Conservation (phyloP, 2,113 vertebrate genomes). For the Catharus minimus region DNA sequence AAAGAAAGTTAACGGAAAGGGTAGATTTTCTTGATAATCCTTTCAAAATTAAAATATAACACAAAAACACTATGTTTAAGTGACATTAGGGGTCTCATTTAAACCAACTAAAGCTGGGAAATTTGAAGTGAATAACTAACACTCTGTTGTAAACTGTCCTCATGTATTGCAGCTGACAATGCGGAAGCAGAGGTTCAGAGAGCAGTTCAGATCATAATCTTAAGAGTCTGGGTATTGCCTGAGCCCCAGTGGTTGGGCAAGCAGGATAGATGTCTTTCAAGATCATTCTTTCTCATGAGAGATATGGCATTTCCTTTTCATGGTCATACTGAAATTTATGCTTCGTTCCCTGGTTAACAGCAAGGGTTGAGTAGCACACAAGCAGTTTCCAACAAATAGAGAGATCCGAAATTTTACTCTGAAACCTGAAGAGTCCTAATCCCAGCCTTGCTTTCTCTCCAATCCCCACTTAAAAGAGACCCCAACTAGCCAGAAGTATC, state of each 20-base stretch:
- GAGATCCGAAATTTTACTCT: not conserved
- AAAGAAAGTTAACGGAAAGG: slow-evolving; percentile 73
- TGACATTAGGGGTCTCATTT: slow-evolving; percentile 68
- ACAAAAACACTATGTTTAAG: slow-evolving; percentile 68
- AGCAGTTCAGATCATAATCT: slow-evolving; percentile 64
- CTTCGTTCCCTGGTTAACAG: not conserved
- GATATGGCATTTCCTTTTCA: not conserved
- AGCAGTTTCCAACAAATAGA: not conserved
- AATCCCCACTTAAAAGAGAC: not conserved
- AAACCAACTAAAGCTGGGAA: slow-evolving; percentile 63
- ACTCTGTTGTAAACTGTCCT: slow-evolving; percentile 56
- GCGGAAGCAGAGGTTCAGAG: slow-evolving; percentile 55
- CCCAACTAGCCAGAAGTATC: not conserved
- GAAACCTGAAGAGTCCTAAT: not conserved
- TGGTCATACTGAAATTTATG: not conserved
- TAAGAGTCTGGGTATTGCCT: not conserved
- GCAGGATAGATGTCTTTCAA: not conserved
- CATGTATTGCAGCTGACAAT: slow-evolving; percentile 61
- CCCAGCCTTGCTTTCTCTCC: not conserved
- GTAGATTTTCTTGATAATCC: slow-evolving; percentile 76
- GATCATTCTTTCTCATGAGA: slow-evolving; percentile 20
- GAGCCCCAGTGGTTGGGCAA: not conserved
- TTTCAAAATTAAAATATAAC: slow-evolving; percentile 76
- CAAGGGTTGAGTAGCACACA: not conserved
- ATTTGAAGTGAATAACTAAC: slow-evolving; percentile 59